Base-by-base conservation (phyloP, 2,888 invertebrate genomes). In the Theodoxus fluviatilis region DNA sequence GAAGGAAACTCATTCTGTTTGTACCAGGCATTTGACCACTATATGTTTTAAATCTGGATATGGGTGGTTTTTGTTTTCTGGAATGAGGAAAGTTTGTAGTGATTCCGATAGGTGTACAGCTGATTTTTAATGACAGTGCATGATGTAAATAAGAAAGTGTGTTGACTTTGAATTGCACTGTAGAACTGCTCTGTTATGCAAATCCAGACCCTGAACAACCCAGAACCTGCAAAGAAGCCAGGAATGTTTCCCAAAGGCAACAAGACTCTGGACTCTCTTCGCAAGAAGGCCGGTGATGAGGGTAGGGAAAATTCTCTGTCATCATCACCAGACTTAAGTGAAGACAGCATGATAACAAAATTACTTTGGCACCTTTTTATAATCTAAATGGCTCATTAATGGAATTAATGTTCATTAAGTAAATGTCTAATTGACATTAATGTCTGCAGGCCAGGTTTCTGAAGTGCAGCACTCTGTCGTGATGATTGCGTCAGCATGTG, bases 211-310 rank as follows among this genome's bases (percentile, higher is more conserved):
- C 67, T 83, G 40, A 81, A 83, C 69, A 81, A 81, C 68, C 82
- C 82, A 4, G 80, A 80, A 61, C 76, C 75, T 22, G 76, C 75
- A 33, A 75, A 74, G n/a, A 76, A 74, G 55, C 74, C 79, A 37
- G 81, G 82, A 47, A 79, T 76, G 71, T 83, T 83, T 74, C 83
- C 83, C 1, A 81, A 80, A 67, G 72, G 77, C 4, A 82, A 79
- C 61, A 80, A 80, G 71, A 78, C 76, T 28, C 57, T 81, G 52
- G 71, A 75, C n/a, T 75, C 77, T 12, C 63, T 80, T 22, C 75
- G 76, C 71, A 80, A 77, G 57, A 75, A 79, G 59, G 55, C 76
- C 22, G 74, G 73, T n/a, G 68, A 74, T 52, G 37, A 55, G 52
- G 67, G 49, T 55, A 35, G 31, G 47, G 12, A 18, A 33, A 12